Conservation (phyloP, 2,888 invertebrate species). For the Andrena haemorrhoa region DNA sequence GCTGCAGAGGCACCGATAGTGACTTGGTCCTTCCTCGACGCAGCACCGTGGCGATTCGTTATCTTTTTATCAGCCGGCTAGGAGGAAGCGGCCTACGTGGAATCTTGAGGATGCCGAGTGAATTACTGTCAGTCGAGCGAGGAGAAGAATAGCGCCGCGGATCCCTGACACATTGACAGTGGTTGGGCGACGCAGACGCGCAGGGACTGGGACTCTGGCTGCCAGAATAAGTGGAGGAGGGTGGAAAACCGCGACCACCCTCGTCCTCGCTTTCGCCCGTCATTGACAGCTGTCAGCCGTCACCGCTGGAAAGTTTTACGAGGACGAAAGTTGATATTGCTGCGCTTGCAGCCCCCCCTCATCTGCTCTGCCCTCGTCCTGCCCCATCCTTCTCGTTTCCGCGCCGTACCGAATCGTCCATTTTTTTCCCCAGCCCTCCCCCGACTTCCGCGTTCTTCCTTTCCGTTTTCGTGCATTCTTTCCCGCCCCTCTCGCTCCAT, state of each 20-base stretch:
- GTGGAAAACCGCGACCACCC: slow-evolving; percentile 68
- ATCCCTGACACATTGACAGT: slow-evolving; percentile 78
- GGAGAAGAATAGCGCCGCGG: slow-evolving; percentile 65
- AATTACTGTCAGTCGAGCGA: slow-evolving; percentile 70
- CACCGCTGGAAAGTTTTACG: slow-evolving; percentile 79
- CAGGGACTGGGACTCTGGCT: slow-evolving; percentile 40
- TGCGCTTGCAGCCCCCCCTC: slow-evolving; percentile 74
- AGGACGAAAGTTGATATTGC: slow-evolving; percentile 80
- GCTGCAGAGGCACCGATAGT: background rate
- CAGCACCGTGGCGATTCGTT: slow-evolving; percentile 39
- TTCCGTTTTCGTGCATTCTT: background rate
- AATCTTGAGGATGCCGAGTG: slow-evolving; percentile 70
- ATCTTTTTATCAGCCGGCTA: slow-evolving; percentile 29
- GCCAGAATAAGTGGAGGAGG: slow-evolving; percentile 58
- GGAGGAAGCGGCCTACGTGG: slow-evolving; percentile 40
- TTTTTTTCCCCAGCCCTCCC: background rate
- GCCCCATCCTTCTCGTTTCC: slow-evolving; percentile 5
- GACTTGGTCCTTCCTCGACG: background rate
- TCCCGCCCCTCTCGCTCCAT: background rate
- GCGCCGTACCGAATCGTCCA: slow-evolving; percentile 10
- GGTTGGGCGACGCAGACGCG: slow-evolving; percentile 59
- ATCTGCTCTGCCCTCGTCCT: background rate
- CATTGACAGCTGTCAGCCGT: slow-evolving; percentile 82
- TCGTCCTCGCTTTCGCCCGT: slow-evolving; percentile 58
- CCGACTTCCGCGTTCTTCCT: background rate